Percentiles rank a stretch among this genome's conserved stretches.
phyloP scores from a whole-genome alignment of 2,113 vertebrate species.

The Larimichthys crocea region DNA sequence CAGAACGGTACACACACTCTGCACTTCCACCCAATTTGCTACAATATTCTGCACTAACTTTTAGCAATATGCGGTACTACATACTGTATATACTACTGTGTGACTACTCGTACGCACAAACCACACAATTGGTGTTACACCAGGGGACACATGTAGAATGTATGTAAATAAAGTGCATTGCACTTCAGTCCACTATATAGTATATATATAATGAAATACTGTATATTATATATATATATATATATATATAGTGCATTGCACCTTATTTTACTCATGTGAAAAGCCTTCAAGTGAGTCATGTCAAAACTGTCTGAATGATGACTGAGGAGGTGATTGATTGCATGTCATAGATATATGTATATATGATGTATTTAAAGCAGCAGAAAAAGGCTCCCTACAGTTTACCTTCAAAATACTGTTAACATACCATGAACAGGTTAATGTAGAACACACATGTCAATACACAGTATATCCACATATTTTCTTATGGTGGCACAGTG shows the following conservation, averaged over 20 bases:
- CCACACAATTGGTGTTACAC: background rate
- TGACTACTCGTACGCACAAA: conserved; percentile 6
- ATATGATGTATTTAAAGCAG: conserved; percentile 1
- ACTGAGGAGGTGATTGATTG: background rate
- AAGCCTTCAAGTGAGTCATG: background rate
- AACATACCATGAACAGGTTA: background rate
- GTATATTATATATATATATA: too few species aligned
- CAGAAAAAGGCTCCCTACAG: background rate
- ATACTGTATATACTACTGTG: background rate
- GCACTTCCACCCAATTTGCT: background rate
- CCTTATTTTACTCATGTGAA: background rate
- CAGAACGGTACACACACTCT: background rate
- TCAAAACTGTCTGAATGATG: background rate
- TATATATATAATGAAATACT: too few species aligned
- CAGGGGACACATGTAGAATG: background rate
- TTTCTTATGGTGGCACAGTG: background rate
- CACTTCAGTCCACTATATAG: too few species aligned
- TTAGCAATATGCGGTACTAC: background rate
- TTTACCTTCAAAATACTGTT: background rate
- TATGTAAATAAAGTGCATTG: too few species aligned
- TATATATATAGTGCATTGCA: too few species aligned
- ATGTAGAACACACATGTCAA: background rate
- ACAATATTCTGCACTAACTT: background rate
- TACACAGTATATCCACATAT: background rate
- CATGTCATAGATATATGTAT: background rate